A percentile compares a stretch with the other conserved stretches of the same genome.
Conservation (phyloP, 2,113 vertebrate genomes). For the Bubo bubo region DNA sequence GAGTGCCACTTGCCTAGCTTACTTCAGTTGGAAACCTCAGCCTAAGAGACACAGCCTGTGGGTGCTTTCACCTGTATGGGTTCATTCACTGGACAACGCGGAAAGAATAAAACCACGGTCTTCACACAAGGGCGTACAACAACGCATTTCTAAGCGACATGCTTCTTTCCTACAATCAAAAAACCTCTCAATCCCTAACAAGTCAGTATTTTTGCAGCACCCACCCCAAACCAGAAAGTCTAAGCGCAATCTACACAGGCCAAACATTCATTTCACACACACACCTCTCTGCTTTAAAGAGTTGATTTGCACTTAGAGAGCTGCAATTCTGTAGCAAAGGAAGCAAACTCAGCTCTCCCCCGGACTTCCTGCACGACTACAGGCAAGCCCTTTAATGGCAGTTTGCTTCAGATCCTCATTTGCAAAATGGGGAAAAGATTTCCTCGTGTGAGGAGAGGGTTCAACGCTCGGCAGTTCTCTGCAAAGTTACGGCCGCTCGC, state of each 20-base stretch:
- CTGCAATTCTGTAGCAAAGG: neutral
- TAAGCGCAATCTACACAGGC: neutral
- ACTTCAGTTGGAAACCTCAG: neutral
- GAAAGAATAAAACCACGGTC: neutral
- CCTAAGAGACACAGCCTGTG: neutral
- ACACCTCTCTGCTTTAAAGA: neutral
- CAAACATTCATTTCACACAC: neutral
- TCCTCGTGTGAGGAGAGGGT: neutral
- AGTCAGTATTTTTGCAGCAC: neutral
- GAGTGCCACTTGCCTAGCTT: neutral
- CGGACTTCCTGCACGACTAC: neutral
- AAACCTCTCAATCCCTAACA: neutral
- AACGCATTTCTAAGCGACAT: fast-evolving
- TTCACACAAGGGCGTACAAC: neutral
- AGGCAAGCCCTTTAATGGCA: neutral
- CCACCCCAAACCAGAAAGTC: neutral
- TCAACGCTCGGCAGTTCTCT: neutral
- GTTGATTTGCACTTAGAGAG: neutral
- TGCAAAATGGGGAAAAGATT: neutral
- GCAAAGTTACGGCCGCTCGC: neutral
- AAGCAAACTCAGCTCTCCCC: neutral
- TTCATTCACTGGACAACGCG: neutral
- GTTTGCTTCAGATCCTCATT: neutral
- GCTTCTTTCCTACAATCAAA: neutral
- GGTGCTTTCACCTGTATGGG: neutral